phyloP scores from a whole-genome alignment of 2,797 vertebrate species.

The Syngnathus acus region DNA sequence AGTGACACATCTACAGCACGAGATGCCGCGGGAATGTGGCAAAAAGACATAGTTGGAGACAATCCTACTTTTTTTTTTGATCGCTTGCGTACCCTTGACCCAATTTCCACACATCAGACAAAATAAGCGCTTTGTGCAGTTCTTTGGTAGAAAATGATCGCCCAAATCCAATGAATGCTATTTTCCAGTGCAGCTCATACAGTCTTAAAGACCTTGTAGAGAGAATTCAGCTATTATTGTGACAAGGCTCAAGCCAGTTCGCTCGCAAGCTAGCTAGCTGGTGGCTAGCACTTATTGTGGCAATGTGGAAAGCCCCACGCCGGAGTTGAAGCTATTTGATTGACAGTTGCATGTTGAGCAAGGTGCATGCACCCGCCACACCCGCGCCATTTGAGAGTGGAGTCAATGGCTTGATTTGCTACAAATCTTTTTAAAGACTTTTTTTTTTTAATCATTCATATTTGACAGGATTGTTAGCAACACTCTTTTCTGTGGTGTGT shows the following conservation, averaged over 20 bases:
- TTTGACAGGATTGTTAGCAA: neutral
- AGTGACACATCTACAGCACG: slow-evolving; percentile 23
- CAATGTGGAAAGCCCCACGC: too few relatives aligned
- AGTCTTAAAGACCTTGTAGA: neutral
- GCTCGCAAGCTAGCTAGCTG: too few relatives aligned
- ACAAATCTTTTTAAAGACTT: neutral
- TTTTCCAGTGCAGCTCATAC: neutral
- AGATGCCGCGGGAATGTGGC: slow-evolving; percentile 6
- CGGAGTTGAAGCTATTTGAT: too few relatives aligned
- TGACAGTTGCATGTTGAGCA: too few relatives aligned
- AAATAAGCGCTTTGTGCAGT: too few relatives aligned
- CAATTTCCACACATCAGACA: neutral
- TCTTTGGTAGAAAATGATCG: neutral
- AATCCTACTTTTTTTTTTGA: neutral
- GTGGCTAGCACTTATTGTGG: too few relatives aligned
- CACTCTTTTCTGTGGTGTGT: neutral
- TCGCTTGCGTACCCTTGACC: slow-evolving; percentile 3
- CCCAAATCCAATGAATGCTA: neutral
- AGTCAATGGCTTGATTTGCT: neutral
- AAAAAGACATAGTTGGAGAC: slow-evolving; percentile 2
- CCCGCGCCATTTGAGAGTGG: neutral
- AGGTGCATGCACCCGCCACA: too few relatives aligned
- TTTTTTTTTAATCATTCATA: neutral
- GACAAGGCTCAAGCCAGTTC: too few relatives aligned
- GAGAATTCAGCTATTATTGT: neutral